Evolutionary conservation across 2,888 invertebrate species (phyloP).

Genomic region (Drosophila algonquin): DNA sequence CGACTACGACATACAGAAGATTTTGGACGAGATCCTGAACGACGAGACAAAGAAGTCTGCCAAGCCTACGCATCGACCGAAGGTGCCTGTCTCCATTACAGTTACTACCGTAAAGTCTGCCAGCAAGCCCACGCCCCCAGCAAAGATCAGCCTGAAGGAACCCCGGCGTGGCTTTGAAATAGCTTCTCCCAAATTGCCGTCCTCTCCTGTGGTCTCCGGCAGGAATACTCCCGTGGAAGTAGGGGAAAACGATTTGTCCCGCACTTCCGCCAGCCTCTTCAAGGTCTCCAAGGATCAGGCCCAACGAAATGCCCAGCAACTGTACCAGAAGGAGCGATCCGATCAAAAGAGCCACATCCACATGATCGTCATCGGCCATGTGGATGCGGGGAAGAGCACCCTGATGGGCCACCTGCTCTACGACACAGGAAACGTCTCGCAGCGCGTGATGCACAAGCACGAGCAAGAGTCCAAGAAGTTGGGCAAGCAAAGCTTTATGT

Average conservation of each 20-base stretch:
- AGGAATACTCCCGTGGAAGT: slow-evolving; percentile 85
- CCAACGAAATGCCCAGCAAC: slow-evolving; percentile 84
- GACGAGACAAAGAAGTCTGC: slow-evolving; percentile 76
- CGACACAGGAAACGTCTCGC: slow-evolving; percentile 93
- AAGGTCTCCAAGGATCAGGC: slow-evolving; percentile 83
- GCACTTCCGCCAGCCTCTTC: slow-evolving; percentile 50
- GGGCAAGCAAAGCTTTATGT: slow-evolving; percentile 99
- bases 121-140: slow-evolving; percentile 29
- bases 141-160: slow-evolving; percentile 60
- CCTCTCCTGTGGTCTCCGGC: slow-evolving; percentile 88
- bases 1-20: slow-evolving; percentile 89
- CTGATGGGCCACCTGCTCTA: slow-evolving; percentile 98
- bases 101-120: slow-evolving; percentile 18
- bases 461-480: slow-evolving; percentile 98
- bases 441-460: slow-evolving; percentile 96
- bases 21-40: slow-evolving; percentile 89
- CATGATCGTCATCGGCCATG: slow-evolving; percentile 97
- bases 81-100: slow-evolving; percentile 31
- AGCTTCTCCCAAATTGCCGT: slow-evolving; percentile 87
- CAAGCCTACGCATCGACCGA: slow-evolving; percentile 46
- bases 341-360: slow-evolving; percentile 94
- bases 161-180: slow-evolving; percentile 81
- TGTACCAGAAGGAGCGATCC: slow-evolving; percentile 90
- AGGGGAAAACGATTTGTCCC: slow-evolving; percentile 62
- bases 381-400: slow-evolving; percentile 86